A percentile compares a stretch with the other conserved stretches of the same genome.
Evolutionary conservation across 2,113 vertebrate species (phyloP).

Genomic region (Zosterops borbonicus): DNA sequence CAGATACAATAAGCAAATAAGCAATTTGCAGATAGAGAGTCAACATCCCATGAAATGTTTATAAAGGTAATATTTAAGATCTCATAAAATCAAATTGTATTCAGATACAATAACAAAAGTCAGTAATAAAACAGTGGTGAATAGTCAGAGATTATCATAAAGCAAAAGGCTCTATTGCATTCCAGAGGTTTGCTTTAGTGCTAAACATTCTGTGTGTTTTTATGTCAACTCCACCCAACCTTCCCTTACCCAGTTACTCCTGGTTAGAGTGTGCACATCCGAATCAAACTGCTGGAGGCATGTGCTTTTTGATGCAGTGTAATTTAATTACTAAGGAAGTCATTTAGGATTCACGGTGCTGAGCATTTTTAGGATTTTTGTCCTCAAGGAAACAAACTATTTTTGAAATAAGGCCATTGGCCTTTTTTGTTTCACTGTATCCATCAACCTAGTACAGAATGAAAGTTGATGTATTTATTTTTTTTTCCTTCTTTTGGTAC

Average conservation of each 20-base stretch:
- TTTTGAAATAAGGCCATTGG: neutral
- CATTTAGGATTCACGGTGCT: neutral
- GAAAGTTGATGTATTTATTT: neutral
- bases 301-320: neutral
- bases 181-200: neutral
- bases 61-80: constrained; percentile 68
- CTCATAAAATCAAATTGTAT: constrained; percentile 60
- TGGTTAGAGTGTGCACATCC: neutral
- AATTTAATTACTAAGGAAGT: constrained; percentile 41
- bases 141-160: constrained; percentile 20
- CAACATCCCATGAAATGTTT: constrained; percentile 66
- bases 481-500: neutral
- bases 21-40: constrained; percentile 58
- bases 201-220: neutral
- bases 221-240: neutral
- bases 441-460: neutral
- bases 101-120: constrained; percentile 50
- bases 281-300: neutral
- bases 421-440: neutral
- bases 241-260: neutral
- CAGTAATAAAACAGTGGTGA: constrained; percentile 42
- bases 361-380: neutral
- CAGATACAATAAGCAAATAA: constrained; percentile 59
- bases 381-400: neutral
- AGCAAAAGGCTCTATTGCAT: neutral